phyloP scores from a whole-genome alignment of 2,888 invertebrate species.

The Neria commutata region DNA sequence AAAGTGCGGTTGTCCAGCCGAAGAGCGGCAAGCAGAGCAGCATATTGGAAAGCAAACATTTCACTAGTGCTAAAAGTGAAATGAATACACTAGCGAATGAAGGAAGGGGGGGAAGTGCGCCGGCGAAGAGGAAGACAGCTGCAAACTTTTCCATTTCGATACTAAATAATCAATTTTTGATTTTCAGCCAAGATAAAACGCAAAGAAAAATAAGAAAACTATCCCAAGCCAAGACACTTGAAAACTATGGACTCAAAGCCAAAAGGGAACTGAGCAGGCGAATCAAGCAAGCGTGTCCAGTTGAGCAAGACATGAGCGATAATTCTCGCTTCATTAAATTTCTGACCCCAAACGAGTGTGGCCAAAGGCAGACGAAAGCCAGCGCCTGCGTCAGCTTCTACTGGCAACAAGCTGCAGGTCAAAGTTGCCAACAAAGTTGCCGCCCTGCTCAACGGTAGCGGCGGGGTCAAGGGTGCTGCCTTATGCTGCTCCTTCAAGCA shows the following conservation, averaged over 20 bases:
- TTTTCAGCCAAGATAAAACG: not conserved
- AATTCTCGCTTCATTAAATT: conserved; percentile 37
- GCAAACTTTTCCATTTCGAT: not conserved
- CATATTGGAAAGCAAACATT: too few relatives aligned
- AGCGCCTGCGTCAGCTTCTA: too few relatives aligned
- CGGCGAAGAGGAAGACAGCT: not conserved
- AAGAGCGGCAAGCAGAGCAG: too few relatives aligned
- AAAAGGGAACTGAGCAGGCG: too few relatives aligned
- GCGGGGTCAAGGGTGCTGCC: not conserved
- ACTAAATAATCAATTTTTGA: conserved; percentile 5
- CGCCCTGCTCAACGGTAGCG: not conserved
- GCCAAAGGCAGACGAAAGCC: not conserved
- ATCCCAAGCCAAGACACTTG: not conserved
- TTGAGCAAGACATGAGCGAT: conserved; percentile 8
- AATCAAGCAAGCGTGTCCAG: not conserved
- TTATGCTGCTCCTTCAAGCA: not conserved
- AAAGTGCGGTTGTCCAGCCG: not conserved
- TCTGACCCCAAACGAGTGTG: not conserved
- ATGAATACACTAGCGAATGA: not conserved
- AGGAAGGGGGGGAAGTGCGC: not conserved
- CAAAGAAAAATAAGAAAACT: too few relatives aligned
- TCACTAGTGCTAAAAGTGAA: conserved; percentile 1
- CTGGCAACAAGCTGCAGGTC: not conserved
- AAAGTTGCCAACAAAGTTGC: not conserved
- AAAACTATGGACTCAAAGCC: not conserved